Evolutionary conservation across 1,140 invertebrate species (phyloP), one percentile per base, ranked within the genome.

Genomic region (Venustaconcha ellipsiformis): DNA sequence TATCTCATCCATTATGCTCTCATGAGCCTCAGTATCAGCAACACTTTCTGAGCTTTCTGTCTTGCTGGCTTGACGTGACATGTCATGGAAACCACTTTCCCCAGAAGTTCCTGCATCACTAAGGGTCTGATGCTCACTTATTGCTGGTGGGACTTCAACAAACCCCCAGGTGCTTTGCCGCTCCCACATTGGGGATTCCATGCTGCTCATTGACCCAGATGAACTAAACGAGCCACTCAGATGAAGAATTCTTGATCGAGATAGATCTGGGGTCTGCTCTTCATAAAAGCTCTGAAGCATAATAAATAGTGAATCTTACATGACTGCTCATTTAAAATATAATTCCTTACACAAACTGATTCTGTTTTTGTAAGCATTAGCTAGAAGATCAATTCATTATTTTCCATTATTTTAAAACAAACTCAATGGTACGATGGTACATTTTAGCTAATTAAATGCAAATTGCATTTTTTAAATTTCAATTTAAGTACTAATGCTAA

Each of bases 41-140:
- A 70, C 66, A 30, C 81, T 85, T n/a, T 85, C 85, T 20, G 73
- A 81, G 71, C 85, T 87, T 72, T 87, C 87, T 14, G 85, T 87
- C 62, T 86, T 83, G 58, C 87, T 88, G 37, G 81, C 85, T 73
- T 88, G 87, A 1, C 87, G 80, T 11, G 85, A 87, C 82, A 87
- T 84, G 76, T 87, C 86, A 75, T 82, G 84, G 62, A 82, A 78
- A 20, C 79, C 79, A 62, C 85, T 87, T 67, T 87, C 87, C 14
- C 81, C 80, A 1, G 86, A 87, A 15, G 83, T 76, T 4, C 82
- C 84, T 26, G 80, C 79, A 18, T 87, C 84, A 71, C 84, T 85
- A 18, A 71, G 70, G 15, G 73, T 72, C 14, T 73, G 74, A 59
- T 78, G 76, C 48, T 80, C 80, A n/a, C 67, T 66, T 18, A 77